These are phyloP conservation scores for Eupsilia transversa DNA, from an alignment of 2,888 invertebrate species.

Conservation along the genomic window DNA sequence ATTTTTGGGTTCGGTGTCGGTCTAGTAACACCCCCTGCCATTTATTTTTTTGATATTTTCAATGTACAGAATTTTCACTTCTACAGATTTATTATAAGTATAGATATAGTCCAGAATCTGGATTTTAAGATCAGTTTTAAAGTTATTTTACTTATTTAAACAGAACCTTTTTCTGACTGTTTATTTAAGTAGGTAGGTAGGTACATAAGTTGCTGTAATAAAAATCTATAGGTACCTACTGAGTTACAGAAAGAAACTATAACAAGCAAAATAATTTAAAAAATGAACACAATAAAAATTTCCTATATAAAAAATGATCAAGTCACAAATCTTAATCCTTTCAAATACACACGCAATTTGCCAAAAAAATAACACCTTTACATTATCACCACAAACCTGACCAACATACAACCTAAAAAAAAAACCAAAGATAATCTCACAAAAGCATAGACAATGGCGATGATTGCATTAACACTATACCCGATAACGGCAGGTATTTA, in stretches of 20 bases:
- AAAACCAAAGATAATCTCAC: constrained; percentile 60
- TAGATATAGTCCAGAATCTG: not conserved
- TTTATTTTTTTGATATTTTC: no score
- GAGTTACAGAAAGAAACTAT: not conserved
- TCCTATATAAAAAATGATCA: no score
- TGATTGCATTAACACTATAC: constrained; percentile 63
- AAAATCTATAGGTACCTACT: no score
- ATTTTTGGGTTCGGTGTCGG: no score
- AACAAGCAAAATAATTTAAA: not conserved
- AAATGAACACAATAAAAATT: not conserved
- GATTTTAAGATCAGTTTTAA: not conserved
- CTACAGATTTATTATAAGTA: no score
- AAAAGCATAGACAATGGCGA: constrained; percentile 65
- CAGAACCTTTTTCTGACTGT: no score
- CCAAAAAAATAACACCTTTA: constrained; percentile 36
- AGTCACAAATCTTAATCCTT: not conserved
- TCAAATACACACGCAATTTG: not conserved
- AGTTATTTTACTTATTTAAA: not conserved
- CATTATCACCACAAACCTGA: constrained; percentile 26
- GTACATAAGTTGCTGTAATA: no score
- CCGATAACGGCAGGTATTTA: constrained; percentile 71
- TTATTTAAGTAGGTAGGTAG: no score
- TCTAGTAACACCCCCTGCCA: no score
- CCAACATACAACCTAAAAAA: constrained; percentile 27
- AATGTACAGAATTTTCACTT: no score